Evolutionary conservation across 2,797 vertebrate genomes (phyloP), one percentile per base, ranked within the genome.

Genomic region (Acestrorhynchus altus): DNA sequence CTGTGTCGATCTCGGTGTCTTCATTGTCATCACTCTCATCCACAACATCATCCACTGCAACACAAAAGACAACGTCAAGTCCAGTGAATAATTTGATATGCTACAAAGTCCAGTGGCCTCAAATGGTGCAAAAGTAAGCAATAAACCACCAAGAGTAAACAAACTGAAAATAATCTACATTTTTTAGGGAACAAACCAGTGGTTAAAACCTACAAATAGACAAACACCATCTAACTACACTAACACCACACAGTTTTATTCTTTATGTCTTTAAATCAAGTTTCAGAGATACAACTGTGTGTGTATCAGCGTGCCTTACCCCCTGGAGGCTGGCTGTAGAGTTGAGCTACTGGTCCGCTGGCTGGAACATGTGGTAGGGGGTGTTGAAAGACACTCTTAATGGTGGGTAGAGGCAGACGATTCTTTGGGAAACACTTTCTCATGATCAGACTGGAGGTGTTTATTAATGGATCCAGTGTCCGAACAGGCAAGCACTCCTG

Each of bases 361-460:
- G 92, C 88, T 74, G 96, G 95, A 42, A 97, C 90, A 65, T 96
- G 84, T 28, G 95, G 95, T 66, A 99, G 90, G 82, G 95, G 93
- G 88, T 95, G 95, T 73, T 93, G 93, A 87, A 96, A 97, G 84
- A 94, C 91, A 52, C 97, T 97, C 90, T 97, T 98, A 89, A 99
- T 97, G 22, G 96, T 99, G 82, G 96, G 95, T 77, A 99, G 89
- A 66, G 97, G 97, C 86, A 99, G 92, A 72, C 97, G 97, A 87
- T 99, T 99, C 93, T 99, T 99, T 54, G 98, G 98, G 88, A 98
- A 99, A 91, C 98, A 99, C 90, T 98, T 99, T 86, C 98, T 96
- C 98, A 99, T 99, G 89, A 99, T 98, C 68, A 99, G 91, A 87
- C 96, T 99, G 39, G 97, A 98, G 20, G 93, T 96, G 91, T 97